Percentiles rank a stretch among this genome's conserved stretches.
Conservation (phyloP, 2,113 vertebrate species). For the Periophthalmus modestus region DNA sequence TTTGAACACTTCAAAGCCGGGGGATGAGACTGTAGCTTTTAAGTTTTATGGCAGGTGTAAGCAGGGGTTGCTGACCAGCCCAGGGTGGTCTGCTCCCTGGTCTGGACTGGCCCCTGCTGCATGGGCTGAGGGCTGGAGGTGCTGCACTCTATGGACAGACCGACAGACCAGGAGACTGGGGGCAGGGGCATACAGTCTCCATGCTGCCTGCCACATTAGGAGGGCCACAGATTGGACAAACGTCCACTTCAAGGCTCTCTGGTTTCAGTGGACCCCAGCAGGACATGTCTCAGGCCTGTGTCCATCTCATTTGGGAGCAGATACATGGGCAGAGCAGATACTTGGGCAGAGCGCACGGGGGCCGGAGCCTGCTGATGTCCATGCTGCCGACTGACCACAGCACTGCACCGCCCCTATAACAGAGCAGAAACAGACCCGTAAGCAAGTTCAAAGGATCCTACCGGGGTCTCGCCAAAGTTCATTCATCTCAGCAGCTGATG, state of each 20-base stretch:
- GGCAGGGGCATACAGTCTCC: slow-evolving; percentile 79
- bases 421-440: slow-evolving; percentile 71
- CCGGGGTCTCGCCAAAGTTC: slow-evolving; percentile 67
- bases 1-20: slow-evolving; percentile 94
- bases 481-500: slow-evolving; percentile 70
- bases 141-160: slow-evolving; percentile 37
- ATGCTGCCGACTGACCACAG: slow-evolving; percentile 68
- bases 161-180: slow-evolving; percentile 54
- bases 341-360: slow-evolving; percentile 65
- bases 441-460: slow-evolving; percentile 73
- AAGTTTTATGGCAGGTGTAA: slow-evolving; percentile 97
- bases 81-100: slow-evolving; percentile 83
- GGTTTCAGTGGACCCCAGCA: slow-evolving; percentile 96
- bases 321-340: slow-evolving; percentile 85
- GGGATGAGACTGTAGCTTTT: slow-evolving; percentile 85
- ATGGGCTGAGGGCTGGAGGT: slow-evolving; percentile 48
- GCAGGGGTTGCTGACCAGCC: slow-evolving; percentile 89
- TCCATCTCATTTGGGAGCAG: slow-evolving; percentile 73
- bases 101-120: slow-evolving; percentile 63
- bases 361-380: slow-evolving; percentile 78
- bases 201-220: slow-evolving; percentile 83
- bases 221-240: slow-evolving; percentile 84
- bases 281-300: slow-evolving; percentile 83
- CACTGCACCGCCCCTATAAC: slow-evolving; percentile 49
- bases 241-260: slow-evolving; percentile 99